Evolutionary conservation across 2,888 invertebrate species (phyloP).

Genomic region (Mechanitis messenoides): DNA sequence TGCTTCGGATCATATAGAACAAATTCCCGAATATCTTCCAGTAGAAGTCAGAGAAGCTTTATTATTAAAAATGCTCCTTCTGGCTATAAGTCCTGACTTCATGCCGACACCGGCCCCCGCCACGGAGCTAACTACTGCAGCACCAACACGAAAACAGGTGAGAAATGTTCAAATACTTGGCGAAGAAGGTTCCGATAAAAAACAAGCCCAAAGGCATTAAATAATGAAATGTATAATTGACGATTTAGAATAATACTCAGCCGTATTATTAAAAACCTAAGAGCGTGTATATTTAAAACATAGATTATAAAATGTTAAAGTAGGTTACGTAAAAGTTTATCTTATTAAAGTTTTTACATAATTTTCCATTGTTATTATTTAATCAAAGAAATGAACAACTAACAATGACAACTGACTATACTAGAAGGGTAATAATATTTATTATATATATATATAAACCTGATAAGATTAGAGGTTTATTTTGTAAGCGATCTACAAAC

Average conservation of each 20-base stretch:
- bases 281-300: conserved; percentile 15
- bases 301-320: conserved; percentile 19
- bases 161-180: conserved; percentile 84
- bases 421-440: no score
- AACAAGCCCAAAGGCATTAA: conserved; percentile 45
- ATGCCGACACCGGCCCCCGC: conserved; percentile 61
- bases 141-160: conserved; percentile 76
- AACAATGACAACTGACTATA: no score
- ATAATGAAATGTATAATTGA: conserved; percentile 30
- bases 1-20: conserved; percentile 64
- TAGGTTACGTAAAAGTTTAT: conserved; percentile 21
- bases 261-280: conserved; percentile 12
- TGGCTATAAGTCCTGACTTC: conserved; percentile 81
- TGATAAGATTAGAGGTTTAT: conserved; percentile 6
- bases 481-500: conserved; percentile 12
- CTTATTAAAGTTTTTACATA: conserved; percentile 9
- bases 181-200: conserved; percentile 73
- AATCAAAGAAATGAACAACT: not conserved
- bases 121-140: conserved; percentile 67
- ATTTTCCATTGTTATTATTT: conserved; percentile 2
- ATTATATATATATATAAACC: not conserved
- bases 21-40: conserved; percentile 79
- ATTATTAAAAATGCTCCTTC: conserved; percentile 82
- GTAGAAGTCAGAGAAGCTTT: conserved; percentile 83
- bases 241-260: conserved; percentile 11